phyloP scores from a whole-genome alignment of 2,797 vertebrate genomes.

The Cheirogaleus major region DNA sequence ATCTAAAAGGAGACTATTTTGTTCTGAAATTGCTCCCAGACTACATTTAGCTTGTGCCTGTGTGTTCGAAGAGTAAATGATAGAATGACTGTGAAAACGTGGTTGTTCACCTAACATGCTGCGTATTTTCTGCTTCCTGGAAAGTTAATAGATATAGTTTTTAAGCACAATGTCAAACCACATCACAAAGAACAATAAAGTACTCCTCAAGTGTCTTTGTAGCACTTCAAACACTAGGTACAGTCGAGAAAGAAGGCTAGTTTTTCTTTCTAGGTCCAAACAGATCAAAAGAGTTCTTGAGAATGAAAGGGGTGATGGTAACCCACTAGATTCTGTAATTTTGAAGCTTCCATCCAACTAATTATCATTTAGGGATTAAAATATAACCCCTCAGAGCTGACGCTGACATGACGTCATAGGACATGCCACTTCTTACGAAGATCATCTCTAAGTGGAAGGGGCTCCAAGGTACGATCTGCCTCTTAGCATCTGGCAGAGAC shows the following conservation, averaged over 20 bases:
- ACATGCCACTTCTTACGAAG: constrained; percentile 57
- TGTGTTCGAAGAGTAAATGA: not conserved
- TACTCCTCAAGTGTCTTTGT: constrained; percentile 65
- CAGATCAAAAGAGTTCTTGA: constrained; percentile 45
- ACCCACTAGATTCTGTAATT: constrained; percentile 68
- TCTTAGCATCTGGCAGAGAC: not conserved
- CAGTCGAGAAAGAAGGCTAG: not conserved
- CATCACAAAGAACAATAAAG: constrained; percentile 59
- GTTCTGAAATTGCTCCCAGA: not conserved
- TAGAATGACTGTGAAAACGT: not conserved
- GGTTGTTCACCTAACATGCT: not conserved
- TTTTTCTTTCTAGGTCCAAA: constrained; percentile 55
- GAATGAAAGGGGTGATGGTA: constrained; percentile 38
- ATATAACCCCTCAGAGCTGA: constrained; percentile 60
- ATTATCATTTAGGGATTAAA: constrained; percentile 78
- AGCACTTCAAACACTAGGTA: not conserved
- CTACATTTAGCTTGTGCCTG: not conserved
- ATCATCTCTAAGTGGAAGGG: constrained; percentile 49
- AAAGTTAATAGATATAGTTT: constrained; percentile 59
- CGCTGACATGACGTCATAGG: not conserved
- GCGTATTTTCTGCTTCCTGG: not conserved
- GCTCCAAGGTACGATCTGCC: not conserved
- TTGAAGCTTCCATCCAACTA: constrained; percentile 64
- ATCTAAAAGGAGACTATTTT: not conserved
- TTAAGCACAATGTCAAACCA: constrained; percentile 62